phyloP scores from a whole-genome alignment of 30 jellyfish, hydroid and myxozoan genomes.

The Hydra vulgaris region DNA sequence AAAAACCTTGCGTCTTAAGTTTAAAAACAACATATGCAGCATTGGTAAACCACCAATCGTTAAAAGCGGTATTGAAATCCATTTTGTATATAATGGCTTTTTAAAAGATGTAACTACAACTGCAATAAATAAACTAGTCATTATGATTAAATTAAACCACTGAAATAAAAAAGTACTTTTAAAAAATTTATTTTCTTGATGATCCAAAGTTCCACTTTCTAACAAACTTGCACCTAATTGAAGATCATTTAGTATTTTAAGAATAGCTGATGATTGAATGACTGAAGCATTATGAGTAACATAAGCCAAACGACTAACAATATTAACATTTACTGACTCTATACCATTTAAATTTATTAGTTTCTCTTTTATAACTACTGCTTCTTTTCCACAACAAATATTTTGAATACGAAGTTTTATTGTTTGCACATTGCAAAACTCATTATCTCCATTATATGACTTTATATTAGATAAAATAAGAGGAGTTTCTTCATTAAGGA shows the following conservation, averaged over 20 bases:
- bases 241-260: constrained; percentile 34
- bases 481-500: too few relatives aligned
- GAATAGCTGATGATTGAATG: constrained; percentile 33
- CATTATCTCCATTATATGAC: too few relatives aligned
- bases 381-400: constrained; percentile 86
- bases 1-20: too few relatives aligned
- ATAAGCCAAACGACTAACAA: constrained; percentile 65
- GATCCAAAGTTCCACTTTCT: constrained; percentile 49
- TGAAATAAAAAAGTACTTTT: constrained; percentile 21
- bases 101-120: constrained; percentile 16
- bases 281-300: constrained; percentile 39
- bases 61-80: too few relatives aligned
- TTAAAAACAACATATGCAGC: too few relatives aligned
- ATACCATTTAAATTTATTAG: constrained; percentile 42
- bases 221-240: constrained; percentile 69
- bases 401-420: constrained; percentile 60
- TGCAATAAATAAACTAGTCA: constrained; percentile 27
- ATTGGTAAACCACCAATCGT: too few relatives aligned
- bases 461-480: too few relatives aligned
- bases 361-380: constrained; percentile 41
- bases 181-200: constrained; percentile 6
- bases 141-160: constrained; percentile 7
- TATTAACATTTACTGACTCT: constrained; percentile 43
- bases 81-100: too few relatives aligned
- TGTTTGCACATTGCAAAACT: too few relatives aligned